A percentile compares a stretch with the other conserved stretches of the same genome.
phyloP scores from a whole-genome alignment of 2,888 invertebrate genomes.

The Ennomos fuscantarius region DNA sequence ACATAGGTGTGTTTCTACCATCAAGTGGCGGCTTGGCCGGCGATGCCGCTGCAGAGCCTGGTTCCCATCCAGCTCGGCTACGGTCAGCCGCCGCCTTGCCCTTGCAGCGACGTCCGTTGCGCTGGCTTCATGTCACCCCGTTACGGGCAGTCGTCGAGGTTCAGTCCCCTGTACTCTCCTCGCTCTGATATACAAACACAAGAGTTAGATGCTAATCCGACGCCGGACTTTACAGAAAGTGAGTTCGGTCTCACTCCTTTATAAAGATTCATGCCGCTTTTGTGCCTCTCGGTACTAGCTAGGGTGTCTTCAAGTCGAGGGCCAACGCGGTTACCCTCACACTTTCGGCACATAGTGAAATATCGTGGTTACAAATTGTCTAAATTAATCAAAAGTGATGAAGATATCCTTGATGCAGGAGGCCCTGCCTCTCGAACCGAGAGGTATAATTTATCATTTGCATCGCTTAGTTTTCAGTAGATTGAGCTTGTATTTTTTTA shows the following conservation, averaged over 20 bases:
- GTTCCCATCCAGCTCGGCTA: conserved; percentile 15
- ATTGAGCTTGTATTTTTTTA: conserved; percentile 20
- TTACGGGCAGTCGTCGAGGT: conserved; percentile 8
- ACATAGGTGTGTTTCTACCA: conserved; percentile 19
- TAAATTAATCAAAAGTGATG: conserved; percentile 4
- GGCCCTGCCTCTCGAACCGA: conserved; percentile 13
- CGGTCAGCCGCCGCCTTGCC: conserved; percentile 16
- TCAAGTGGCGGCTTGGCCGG: conserved; percentile 25
- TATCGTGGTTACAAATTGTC: background rate
- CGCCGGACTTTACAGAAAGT: conserved; percentile 31
- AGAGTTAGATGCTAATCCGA: conserved; percentile 16
- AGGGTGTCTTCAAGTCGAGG: conserved; percentile 17
- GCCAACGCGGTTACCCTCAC: background rate
- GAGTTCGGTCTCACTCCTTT: conserved; percentile 22
- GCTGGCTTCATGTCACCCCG: conserved; percentile 20
- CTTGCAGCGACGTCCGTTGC: conserved; percentile 21
- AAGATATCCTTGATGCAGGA: conserved; percentile 11
- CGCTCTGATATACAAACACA: conserved; percentile 11
- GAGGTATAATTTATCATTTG: conserved; percentile 27
- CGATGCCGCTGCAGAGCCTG: conserved; percentile 23
- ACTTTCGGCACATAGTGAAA: conserved; percentile 5
- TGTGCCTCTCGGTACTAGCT: conserved; percentile 25
- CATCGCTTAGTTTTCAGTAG: conserved; percentile 22
- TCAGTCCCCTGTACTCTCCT: conserved; percentile 20
- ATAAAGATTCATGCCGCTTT: conserved; percentile 13